These are phyloP conservation scores for Dinomys branickii DNA, from an alignment of 2,113 vertebrate genomes.

Conservation along the genomic window DNA sequence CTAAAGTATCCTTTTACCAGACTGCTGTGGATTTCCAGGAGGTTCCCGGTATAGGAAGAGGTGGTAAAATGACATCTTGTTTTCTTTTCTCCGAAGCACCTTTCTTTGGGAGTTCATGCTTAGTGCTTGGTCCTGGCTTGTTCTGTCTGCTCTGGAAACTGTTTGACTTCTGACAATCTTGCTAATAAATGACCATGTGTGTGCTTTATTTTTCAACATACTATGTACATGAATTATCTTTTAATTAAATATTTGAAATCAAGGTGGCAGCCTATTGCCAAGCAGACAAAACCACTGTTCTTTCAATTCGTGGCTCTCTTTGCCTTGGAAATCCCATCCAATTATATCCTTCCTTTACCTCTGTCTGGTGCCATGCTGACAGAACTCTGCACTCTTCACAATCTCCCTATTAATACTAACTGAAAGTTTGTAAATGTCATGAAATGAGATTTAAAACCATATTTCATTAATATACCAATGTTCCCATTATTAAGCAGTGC, in stretches of 20 bases:
- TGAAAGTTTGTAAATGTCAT: background rate
- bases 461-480: background rate
- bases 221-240: background rate
- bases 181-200: background rate
- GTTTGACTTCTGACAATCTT: background rate
- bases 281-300: background rate
- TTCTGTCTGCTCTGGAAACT: background rate
- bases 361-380: background rate
- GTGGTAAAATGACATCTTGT: background rate
- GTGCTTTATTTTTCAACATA: background rate
- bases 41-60: background rate
- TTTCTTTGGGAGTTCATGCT: background rate
- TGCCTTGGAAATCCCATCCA: background rate
- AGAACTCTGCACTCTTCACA: background rate
- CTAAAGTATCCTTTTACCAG: background rate
- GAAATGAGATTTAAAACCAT: slow-evolving; percentile 9
- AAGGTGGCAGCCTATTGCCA: background rate
- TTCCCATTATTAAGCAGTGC: background rate
- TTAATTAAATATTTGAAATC: background rate
- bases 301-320: background rate
- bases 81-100: background rate
- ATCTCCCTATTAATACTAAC: background rate
- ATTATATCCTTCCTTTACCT: background rate
- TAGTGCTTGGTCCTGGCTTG: background rate
- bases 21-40: background rate